These are phyloP conservation scores for Hirtodrosophila duncani DNA, from an alignment of 2,888 invertebrate species.

Conservation along the genomic window DNA sequence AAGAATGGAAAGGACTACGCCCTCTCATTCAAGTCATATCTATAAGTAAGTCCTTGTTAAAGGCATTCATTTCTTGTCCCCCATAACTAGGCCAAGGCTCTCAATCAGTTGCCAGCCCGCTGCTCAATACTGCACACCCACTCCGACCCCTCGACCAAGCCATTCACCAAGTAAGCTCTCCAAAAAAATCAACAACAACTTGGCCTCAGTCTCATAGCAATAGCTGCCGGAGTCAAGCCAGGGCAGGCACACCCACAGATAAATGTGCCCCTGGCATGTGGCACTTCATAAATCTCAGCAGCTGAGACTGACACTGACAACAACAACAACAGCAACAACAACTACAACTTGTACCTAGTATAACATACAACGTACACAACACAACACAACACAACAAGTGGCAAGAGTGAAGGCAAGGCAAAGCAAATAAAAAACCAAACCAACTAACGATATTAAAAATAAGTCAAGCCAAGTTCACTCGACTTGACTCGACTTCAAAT, in stretches of 20 bases:
- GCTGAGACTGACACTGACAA: slow-evolving; percentile 57
- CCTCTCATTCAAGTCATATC: neutral
- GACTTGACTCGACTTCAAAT: slow-evolving; percentile 32
- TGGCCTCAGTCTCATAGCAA: no score
- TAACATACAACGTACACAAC: slow-evolving; percentile 4
- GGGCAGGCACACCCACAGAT: slow-evolving; percentile 18
- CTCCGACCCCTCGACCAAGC: no score
- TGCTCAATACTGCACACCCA: no score
- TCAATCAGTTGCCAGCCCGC: no score
- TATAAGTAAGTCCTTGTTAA: neutral
- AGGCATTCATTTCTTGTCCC: neutral
- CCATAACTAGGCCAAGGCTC: slow-evolving; percentile 40
- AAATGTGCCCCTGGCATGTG: slow-evolving; percentile 40
- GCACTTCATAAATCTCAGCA: slow-evolving; percentile 69
- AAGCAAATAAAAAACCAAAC: neutral
- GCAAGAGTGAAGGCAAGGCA: slow-evolving; percentile 29
- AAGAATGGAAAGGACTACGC: no score
- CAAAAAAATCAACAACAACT: no score
- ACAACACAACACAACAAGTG: slow-evolving; percentile 57
- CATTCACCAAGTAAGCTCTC: no score
- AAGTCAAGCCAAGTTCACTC: slow-evolving; percentile 49
- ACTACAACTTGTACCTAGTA: neutral
- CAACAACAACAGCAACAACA: slow-evolving; percentile 20
- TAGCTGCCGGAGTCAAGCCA: neutral
- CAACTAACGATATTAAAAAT: slow-evolving; percentile 66